Evolutionary conservation across 2,113 vertebrate genomes (phyloP).

Genomic region (Turdus rufiventris): DNA sequence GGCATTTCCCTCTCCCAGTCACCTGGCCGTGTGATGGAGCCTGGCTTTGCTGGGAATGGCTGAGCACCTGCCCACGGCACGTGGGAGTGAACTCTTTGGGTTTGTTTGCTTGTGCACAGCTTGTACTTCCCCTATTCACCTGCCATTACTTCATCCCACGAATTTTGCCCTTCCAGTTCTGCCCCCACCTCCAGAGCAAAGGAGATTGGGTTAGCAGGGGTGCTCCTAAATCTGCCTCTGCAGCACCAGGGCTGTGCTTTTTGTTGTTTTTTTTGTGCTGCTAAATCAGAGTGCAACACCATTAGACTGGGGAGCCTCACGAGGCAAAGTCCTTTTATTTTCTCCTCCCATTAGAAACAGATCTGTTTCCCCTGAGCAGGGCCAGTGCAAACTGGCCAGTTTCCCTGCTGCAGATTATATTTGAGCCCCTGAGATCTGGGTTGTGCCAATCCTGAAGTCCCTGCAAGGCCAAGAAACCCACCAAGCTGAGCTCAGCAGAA

Average conservation of each 20-base stretch:
- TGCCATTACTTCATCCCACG: rapidly evolving
- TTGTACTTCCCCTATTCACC: too few relatives aligned
- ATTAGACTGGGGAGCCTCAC: not conserved
- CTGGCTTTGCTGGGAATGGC: not conserved
- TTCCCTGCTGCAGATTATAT: not conserved
- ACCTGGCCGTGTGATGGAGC: rapidly evolving
- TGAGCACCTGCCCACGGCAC: not conserved
- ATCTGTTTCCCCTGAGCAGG: not conserved
- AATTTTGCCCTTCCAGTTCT: not conserved
- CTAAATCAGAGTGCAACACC: not conserved
- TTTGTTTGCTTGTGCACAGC: not conserved
- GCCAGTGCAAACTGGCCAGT: not conserved
- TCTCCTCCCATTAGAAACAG: not conserved
- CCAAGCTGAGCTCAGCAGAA: not conserved
- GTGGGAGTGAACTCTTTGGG: not conserved
- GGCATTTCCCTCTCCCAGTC: not conserved
- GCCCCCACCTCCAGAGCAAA: not conserved
- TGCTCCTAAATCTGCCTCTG: not conserved
- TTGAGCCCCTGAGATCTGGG: not conserved
- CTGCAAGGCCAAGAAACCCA: not conserved
- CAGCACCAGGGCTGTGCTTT: not conserved
- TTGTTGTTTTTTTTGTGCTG: not conserved
- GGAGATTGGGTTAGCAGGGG: too few relatives aligned
- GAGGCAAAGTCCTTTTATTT: not conserved
- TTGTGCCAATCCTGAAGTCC: not conserved